These are phyloP conservation scores for Daktulosphaira vitifoliae DNA, from an alignment of 1,140 invertebrate species.

Conservation along the genomic window DNA sequence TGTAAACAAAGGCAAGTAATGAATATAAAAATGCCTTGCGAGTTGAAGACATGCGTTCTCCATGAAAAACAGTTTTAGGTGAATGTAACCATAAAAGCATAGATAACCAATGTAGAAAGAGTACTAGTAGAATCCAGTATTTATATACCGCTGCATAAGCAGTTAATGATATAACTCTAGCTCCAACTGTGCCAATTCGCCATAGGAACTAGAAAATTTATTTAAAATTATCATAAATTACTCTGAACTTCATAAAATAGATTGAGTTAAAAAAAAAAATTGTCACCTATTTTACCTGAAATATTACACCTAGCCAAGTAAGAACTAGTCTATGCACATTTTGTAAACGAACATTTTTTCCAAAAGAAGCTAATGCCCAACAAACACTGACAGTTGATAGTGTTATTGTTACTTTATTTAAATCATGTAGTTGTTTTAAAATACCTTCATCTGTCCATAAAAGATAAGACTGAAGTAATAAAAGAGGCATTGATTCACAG, in stretches of 20 bases:
- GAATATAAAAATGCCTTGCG: constrained; percentile 60
- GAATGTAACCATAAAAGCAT: constrained; percentile 82
- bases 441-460: constrained; percentile 44
- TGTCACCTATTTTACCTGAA: constrained; percentile 48
- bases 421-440: constrained; percentile 54
- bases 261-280: constrained; percentile 4
- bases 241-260: neutral
- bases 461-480: constrained; percentile 72
- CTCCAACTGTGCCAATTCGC: constrained; percentile 76
- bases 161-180: constrained; percentile 67
- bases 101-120: constrained; percentile 62
- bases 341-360: constrained; percentile 70
- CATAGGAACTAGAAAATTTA: constrained; percentile 57
- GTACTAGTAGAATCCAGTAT: constrained; percentile 71
- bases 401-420: constrained; percentile 71
- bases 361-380: constrained; percentile 84
- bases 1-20: constrained; percentile 74
- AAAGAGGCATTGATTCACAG: constrained; percentile 75
- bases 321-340: constrained; percentile 75
- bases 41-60: constrained; percentile 58
- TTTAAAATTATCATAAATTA: neutral
- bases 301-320: constrained; percentile 82
- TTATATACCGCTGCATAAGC: constrained; percentile 78
- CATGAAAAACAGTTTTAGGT: constrained; percentile 72
- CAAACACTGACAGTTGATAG: constrained; percentile 76